phyloP scores from a whole-genome alignment of 1,140 invertebrate genomes.

The Zaprionus inermis region DNA sequence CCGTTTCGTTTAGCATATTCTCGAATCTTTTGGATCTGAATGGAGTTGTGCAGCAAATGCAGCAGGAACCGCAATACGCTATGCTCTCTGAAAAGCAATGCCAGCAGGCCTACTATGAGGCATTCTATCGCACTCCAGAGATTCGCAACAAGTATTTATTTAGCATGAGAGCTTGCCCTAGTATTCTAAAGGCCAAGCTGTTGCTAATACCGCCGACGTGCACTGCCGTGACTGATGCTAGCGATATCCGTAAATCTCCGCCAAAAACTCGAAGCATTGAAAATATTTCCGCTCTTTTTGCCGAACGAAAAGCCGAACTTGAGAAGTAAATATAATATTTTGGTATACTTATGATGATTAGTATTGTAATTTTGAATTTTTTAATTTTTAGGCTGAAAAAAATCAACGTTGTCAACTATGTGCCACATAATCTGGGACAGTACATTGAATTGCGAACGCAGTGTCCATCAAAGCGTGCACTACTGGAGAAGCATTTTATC shows the following conservation, averaged over 20 bases:
- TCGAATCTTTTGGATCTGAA: conserved; percentile 27
- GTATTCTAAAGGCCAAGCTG: conserved; percentile 12
- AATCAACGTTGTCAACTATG: conserved; percentile 14
- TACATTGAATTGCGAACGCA: conserved; percentile 4
- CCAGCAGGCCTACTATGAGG: conserved; percentile 19
- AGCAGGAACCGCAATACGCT: conserved; percentile 18
- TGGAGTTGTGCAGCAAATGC: conserved; percentile 39
- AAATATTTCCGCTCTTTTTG: conserved; percentile 9
- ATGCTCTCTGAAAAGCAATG: conserved; percentile 11
- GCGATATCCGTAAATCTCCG: neutral
- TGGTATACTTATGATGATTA: neutral
- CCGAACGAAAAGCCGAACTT: conserved; percentile 13
- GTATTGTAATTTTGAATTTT: neutral
- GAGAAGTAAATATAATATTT: conserved; percentile 12
- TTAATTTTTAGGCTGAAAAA: conserved; percentile 11
- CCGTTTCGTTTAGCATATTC: conserved; percentile 40
- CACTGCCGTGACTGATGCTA: neutral
- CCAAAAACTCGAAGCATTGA: too few relatives aligned
- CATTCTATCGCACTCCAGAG: conserved; percentile 38
- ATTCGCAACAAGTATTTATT: conserved; percentile 38
- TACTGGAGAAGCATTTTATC: conserved; percentile 22
- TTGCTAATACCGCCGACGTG: conserved; percentile 3
- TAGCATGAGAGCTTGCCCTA: conserved; percentile 21
- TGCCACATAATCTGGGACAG: conserved; percentile 7
- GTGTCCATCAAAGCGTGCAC: neutral